Percentiles rank a stretch among this genome's conserved stretches.
Evolutionary conservation across 2,888 invertebrate genomes (phyloP).

Genomic region (Nycteola revayana): DNA sequence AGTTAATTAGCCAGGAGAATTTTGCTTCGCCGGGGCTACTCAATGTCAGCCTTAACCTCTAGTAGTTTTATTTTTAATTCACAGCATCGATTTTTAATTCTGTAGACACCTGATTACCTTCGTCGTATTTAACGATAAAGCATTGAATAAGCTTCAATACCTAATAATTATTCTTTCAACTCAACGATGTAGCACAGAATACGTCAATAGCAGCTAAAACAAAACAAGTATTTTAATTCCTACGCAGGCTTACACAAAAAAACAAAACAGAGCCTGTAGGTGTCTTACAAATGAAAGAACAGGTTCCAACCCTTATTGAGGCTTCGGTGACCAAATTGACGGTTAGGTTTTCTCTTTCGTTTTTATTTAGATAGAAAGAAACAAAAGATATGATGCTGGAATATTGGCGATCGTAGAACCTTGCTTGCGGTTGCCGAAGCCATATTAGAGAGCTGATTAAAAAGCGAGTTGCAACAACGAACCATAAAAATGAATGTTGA

Average conservation of each 20-base stretch:
- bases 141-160: too few relatives aligned
- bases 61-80: too few relatives aligned
- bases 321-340: constrained; percentile 35
- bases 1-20: too few relatives aligned
- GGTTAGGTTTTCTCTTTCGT: constrained; percentile 32
- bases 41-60: too few relatives aligned
- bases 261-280: constrained; percentile 35
- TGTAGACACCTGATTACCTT: too few relatives aligned
- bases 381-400: constrained; percentile 19
- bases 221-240: constrained; percentile 28
- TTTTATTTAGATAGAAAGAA: constrained; percentile 26
- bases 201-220: constrained; percentile 13
- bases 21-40: too few relatives aligned
- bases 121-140: too few relatives aligned
- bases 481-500: constrained; percentile 27
- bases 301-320: constrained; percentile 48
- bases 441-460: constrained; percentile 39
- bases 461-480: constrained; percentile 13
- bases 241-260: constrained; percentile 39
- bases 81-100: too few relatives aligned
- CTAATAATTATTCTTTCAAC: too few relatives aligned
- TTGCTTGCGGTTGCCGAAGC: constrained; percentile 65
- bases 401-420: constrained; percentile 28
- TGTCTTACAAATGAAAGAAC: constrained; percentile 44
- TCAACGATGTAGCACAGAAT: constrained; percentile 1